Evolutionary conservation across 1,140 invertebrate genomes (phyloP).

Genomic region (Anastrepha ludens): DNA sequence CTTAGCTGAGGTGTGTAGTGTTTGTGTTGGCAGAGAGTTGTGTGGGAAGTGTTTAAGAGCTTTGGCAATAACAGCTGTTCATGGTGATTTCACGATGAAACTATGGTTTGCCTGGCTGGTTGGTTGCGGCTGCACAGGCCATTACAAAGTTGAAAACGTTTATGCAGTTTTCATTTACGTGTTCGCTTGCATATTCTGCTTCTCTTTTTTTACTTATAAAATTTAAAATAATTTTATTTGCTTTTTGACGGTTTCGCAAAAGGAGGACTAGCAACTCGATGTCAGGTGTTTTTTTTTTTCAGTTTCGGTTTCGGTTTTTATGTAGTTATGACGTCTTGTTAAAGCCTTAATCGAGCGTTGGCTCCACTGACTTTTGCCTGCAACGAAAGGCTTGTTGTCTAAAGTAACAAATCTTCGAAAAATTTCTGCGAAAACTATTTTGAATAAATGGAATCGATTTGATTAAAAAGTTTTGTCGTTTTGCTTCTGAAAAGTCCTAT

Average conservation of each 20-base stretch:
- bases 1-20: neutral
- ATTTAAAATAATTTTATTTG: neutral
- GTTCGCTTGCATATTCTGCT: neutral
- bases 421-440: no score
- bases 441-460: no score
- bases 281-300: no score
- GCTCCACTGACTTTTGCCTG: no score
- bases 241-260: neutral
- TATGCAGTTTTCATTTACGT: constrained; percentile 46
- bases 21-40: neutral
- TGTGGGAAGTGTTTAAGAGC: constrained; percentile 34
- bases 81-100: neutral
- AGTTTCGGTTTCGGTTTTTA: no score
- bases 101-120: constrained; percentile 4
- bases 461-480: no score
- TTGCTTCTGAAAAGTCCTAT: no score
- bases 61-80: constrained; percentile 47
- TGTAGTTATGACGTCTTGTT: no score
- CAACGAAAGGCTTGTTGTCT: no score
- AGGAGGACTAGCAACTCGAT: neutral
- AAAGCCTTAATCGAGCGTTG: no score
- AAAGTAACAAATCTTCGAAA: no score
- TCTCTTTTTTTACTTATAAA: no score
- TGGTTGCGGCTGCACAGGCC: constrained; percentile 34
- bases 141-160: constrained; percentile 53